Conservation (phyloP, 2,113 vertebrate genomes). For the Emydura subglobosa region DNA sequence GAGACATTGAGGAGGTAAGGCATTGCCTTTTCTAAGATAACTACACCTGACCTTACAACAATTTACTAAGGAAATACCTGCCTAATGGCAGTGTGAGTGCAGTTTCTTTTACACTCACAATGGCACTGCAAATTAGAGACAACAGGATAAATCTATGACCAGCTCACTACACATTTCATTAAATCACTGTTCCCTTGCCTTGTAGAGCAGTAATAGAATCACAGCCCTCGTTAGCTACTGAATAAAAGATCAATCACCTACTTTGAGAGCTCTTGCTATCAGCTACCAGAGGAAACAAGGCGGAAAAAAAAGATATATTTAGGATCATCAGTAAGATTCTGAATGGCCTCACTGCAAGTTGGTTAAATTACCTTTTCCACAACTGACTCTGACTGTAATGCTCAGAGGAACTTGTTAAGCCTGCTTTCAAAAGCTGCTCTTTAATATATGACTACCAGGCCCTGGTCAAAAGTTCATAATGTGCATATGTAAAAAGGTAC, state of each 20-base stretch:
- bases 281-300: conserved; percentile 84
- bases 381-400: conserved; percentile 86
- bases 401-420: conserved; percentile 98
- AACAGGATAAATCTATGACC: conserved; percentile 89
- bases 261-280: conserved; percentile 86
- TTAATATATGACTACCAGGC: conserved; percentile 91
- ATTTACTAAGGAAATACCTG: conserved; percentile 87
- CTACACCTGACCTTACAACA: conserved; percentile 91
- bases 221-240: conserved; percentile 94
- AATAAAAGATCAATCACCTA: conserved; percentile 95
- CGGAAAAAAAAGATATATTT: conserved; percentile 77
- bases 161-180: conserved; percentile 97
- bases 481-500: conserved; percentile 99
- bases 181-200: conserved; percentile 92
- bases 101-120: conserved; percentile 72
- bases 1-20: conserved; percentile 77
- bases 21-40: conserved; percentile 80
- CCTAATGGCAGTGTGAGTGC: conserved; percentile 81
- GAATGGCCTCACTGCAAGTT: conserved; percentile 89
- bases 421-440: conserved; percentile 85
- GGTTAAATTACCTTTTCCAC: conserved; percentile 91
- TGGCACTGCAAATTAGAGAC: conserved; percentile 84
- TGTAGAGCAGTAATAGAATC: conserved; percentile 93
- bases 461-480: conserved; percentile 97
- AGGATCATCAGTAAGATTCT: conserved; percentile 86